Conservation (phyloP, 1,140 invertebrate genomes). For the Tigriopus japonicus region DNA sequence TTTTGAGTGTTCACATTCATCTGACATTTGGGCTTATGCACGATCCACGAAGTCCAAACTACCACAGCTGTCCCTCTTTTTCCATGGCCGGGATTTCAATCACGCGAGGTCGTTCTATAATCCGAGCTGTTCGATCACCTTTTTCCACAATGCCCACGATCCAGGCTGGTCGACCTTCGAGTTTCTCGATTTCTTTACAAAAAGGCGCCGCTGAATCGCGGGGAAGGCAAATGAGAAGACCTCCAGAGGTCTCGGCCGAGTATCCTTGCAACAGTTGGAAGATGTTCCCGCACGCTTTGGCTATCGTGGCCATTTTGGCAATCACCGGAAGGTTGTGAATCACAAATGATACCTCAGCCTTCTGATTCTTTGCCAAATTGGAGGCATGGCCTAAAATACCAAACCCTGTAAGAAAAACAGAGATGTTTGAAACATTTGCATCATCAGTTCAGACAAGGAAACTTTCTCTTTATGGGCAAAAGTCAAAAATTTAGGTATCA, state of each 20-base stretch:
- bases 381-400: constrained; percentile 89
- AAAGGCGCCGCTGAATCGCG: constrained; percentile 86
- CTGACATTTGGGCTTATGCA: too few species aligned
- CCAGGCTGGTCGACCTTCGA: constrained; percentile 94
- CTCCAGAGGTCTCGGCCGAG: constrained; percentile 48
- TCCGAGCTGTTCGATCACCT: constrained; percentile 81
- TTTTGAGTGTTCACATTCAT: too few species aligned
- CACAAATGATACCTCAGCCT: constrained; percentile 91
- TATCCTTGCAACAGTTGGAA: constrained; percentile 82
- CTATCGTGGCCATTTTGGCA: constrained; percentile 90
- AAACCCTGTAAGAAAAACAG: constrained; percentile 59
- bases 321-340: constrained; percentile 94
- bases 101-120: constrained; percentile 92
- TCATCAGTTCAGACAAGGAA: too few species aligned
- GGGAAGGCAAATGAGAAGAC: constrained; percentile 78
- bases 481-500: too few species aligned
- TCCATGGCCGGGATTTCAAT: constrained; percentile 96
- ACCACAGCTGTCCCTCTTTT: constrained; percentile 60
- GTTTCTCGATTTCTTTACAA: constrained; percentile 91
- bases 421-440: too few species aligned
- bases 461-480: too few species aligned
- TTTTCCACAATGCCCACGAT: constrained; percentile 97
- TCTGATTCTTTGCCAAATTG: constrained; percentile 84
- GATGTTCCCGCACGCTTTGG: constrained; percentile 85
- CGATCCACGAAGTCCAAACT: constrained; percentile 18